These are phyloP conservation scores for Stenoptilia bipunctidactyla DNA, from an alignment of 2,888 invertebrate species.

Conservation along the genomic window DNA sequence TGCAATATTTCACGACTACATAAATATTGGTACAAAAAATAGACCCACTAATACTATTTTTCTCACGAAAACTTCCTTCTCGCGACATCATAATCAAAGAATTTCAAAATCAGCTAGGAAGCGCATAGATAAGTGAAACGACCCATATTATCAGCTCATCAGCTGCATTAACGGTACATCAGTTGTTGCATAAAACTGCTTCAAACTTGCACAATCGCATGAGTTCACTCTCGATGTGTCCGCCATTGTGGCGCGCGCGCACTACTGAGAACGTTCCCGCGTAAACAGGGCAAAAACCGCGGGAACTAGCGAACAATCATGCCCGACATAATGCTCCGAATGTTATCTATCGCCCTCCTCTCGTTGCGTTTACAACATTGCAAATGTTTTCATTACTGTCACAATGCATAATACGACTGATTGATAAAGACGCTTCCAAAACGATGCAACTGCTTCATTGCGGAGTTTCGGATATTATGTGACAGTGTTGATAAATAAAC, in stretches of 20 bases:
- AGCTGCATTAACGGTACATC: conserved; percentile 12
- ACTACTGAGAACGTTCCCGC: conserved; percentile 68
- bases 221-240: conserved; percentile 59
- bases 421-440: background rate
- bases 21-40: too few species aligned
- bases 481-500: background rate
- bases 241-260: conserved; percentile 63
- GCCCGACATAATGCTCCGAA: conserved; percentile 63
- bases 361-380: conserved; percentile 39
- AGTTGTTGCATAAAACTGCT: conserved; percentile 50
- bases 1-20: too few species aligned
- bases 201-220: conserved; percentile 51
- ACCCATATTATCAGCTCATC: conserved; percentile 50
- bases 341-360: conserved; percentile 47
- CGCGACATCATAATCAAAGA: too few species aligned
- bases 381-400: conserved; percentile 42
- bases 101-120: too few species aligned
- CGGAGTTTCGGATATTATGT: too few species aligned
- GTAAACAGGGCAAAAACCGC: conserved; percentile 62
- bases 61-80: too few species aligned
- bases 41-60: too few species aligned
- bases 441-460: background rate
- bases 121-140: too few species aligned
- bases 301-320: conserved; percentile 61
- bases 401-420: too few species aligned